Evolutionary conservation across 2,113 vertebrate genomes (phyloP), one percentile per base, ranked within the genome.

Genomic region (Panurus biarmicus): DNA sequence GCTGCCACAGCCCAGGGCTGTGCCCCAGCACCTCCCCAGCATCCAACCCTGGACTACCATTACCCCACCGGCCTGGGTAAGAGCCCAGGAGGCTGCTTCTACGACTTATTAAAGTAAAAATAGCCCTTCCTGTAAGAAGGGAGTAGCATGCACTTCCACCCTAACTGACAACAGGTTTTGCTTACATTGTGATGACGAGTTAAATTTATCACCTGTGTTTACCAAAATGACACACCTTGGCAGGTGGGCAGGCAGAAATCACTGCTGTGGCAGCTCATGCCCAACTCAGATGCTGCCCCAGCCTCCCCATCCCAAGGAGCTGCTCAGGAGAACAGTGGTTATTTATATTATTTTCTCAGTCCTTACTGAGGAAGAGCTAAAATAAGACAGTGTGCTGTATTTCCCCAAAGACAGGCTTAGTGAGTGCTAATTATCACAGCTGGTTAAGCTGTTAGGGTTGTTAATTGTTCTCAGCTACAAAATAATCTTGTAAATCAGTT

Each of bases 231-330:
- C 54, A 31, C 64, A 50, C 83, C 62, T 7, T 11, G 14, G 0
- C 4, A 40, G 38, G 31, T 9, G 4, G 24, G 26, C 4, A 0
- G 22, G 25, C 76, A 86, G 38, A 50, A 85, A 58, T 21, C 38
- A 7, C 22, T 0, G 0, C 88, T 38, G n/a, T 28, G 3, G 51
- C 61, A 79, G 56, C 50, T 75, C 78, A 22, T 2, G 0, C 71
- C 60, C n/a, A 78, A 29, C 16, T 24, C 5, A 0, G 51, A 36
- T 28, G 51, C 36, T 78, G 15, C 25, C n/a, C 36, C 23, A 28
- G 18, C 10, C 45, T 72, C 38, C 66, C 62, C 69, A 33, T 8
- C 42, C 79, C 61, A 33, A 48, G 38, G 35, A 84, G 5, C 24
- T 64, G 40, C 8, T 62, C n/a, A 44, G 80, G 17, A 61, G 13